A percentile compares a stretch with the other conserved stretches of the same genome.
Conservation (phyloP, 2,888 invertebrate genomes). For the Oligia latruncula region DNA sequence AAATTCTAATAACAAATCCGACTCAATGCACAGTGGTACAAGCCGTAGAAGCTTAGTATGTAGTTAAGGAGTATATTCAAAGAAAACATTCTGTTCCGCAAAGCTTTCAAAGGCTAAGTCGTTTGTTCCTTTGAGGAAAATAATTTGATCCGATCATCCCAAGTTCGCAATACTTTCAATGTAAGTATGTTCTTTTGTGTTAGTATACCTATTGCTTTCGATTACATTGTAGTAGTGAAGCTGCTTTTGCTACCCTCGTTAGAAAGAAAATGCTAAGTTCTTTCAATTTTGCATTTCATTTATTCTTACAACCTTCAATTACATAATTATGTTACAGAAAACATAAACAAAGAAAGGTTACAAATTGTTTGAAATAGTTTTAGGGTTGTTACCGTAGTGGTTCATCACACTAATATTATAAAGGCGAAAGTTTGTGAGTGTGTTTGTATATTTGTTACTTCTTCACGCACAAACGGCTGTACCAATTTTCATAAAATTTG, state of each 20-base stretch:
- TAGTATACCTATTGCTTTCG: background rate
- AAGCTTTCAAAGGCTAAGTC: constrained; percentile 22
- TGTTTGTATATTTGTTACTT: no score
- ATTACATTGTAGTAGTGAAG: background rate
- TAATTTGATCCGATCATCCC: background rate
- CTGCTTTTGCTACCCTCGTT: background rate
- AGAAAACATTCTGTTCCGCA: background rate
- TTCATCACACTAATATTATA: no score
- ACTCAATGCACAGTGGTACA: background rate
- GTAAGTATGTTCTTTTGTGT: constrained; percentile 19
- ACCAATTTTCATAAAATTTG: no score
- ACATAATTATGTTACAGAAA: background rate
- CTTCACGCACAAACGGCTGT: no score
- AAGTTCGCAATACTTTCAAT: background rate
- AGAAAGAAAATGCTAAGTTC: background rate
- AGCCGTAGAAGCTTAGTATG: constrained; percentile 1
- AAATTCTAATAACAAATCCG: constrained; percentile 13
- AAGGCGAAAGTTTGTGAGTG: no score
- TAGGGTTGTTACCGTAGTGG: background rate
- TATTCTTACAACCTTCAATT: background rate
- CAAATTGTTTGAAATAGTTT: background rate
- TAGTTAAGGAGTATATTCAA: constrained; percentile 7
- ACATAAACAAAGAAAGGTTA: background rate
- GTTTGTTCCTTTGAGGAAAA: constrained; percentile 3
- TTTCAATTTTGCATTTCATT: background rate